These are phyloP conservation scores for Brenthis daphne DNA, from an alignment of 2,888 invertebrate genomes.

Conservation along the genomic window DNA sequence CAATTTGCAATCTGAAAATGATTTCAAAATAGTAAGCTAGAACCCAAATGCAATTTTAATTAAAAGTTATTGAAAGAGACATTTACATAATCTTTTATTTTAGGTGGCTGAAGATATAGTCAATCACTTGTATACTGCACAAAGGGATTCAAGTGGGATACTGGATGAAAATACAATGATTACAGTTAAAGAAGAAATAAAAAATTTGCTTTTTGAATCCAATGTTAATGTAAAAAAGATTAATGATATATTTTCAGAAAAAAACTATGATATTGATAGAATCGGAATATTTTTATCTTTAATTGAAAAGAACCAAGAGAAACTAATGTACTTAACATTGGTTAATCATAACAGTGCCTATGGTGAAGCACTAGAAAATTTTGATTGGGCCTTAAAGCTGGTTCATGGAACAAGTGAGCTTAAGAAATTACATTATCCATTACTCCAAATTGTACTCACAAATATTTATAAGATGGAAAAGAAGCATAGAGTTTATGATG, in stretches of 20 bases:
- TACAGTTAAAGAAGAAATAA: conserved; percentile 51
- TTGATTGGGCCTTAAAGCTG: conserved; percentile 63
- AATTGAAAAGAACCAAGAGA: conserved; percentile 49
- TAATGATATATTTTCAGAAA: conserved; percentile 42
- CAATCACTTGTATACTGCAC: conserved; percentile 45
- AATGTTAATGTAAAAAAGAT: conserved; percentile 50
- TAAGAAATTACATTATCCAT: conserved; percentile 57
- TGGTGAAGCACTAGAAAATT: conserved; percentile 54
- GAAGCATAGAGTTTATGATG: conserved; percentile 54
- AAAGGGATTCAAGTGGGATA: conserved; percentile 14
- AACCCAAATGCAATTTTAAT: background rate
- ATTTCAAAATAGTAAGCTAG: conserved; percentile 51
- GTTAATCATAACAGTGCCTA: conserved; percentile 52
- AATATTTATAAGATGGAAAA: conserved; percentile 47
- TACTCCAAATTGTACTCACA: conserved; percentile 57
- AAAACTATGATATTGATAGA: conserved; percentile 49
- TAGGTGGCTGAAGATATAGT: conserved; percentile 52
- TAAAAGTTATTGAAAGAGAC: background rate
- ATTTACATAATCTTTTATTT: conserved; percentile 38
- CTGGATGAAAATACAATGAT: conserved; percentile 30
- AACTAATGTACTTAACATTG: conserved; percentile 52
- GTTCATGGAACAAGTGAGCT: conserved; percentile 64
- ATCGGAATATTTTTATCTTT: conserved; percentile 43
- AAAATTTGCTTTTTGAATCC: conserved; percentile 46
- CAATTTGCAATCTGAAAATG: conserved; percentile 27